Conservation (phyloP, 2,113 vertebrate species). For the Cephalopterus ornatus region DNA sequence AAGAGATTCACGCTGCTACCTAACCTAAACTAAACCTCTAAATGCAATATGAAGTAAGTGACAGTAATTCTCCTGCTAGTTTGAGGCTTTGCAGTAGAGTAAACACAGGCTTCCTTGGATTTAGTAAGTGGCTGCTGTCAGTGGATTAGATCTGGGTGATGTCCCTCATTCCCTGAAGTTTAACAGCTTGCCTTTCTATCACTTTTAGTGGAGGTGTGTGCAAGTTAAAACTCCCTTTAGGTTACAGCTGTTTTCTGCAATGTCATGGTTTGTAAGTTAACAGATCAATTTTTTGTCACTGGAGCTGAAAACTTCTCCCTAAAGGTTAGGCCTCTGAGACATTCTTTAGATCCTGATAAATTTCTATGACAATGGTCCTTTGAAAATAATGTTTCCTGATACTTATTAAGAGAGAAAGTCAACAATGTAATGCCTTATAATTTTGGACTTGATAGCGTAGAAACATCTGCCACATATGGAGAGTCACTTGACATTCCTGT, state of each 20-base stretch:
- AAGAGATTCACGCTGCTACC: background rate
- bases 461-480: background rate
- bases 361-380: background rate
- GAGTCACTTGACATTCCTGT: background rate
- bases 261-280: background rate
- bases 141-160: background rate
- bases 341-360: background rate
- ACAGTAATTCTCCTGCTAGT: background rate
- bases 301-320: background rate
- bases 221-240: background rate
- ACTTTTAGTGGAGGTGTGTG: background rate
- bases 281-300: background rate
- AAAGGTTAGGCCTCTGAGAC: background rate
- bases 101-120: background rate
- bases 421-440: background rate
- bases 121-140: background rate
- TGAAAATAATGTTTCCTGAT: background rate
- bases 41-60: background rate
- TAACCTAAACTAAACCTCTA: background rate
- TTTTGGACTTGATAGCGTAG: background rate
- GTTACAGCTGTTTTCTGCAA: background rate
- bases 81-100: background rate
- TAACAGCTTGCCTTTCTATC: background rate
- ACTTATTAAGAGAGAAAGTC: background rate
- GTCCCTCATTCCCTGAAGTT: background rate